These are phyloP conservation scores for Panulirus ornatus DNA, from an alignment of 1,140 invertebrate species.

Conservation along the genomic window DNA sequence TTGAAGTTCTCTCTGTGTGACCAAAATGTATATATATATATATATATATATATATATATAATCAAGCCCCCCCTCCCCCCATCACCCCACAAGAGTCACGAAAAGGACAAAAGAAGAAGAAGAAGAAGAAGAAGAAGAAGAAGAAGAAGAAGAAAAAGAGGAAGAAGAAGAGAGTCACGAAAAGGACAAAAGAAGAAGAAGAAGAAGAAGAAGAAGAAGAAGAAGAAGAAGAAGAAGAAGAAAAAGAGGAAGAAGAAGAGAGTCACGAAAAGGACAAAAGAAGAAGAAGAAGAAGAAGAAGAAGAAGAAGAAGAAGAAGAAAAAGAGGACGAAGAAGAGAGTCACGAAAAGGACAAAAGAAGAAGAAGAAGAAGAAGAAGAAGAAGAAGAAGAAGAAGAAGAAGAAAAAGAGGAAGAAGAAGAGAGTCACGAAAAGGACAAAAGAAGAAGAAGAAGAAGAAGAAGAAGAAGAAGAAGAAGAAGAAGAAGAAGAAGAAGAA, in stretches of 20 bases:
- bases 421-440: no score
- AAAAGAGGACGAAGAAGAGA: background rate
- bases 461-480: background rate
- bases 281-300: background rate
- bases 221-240: background rate
- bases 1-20: no score
- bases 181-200: background rate
- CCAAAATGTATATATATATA: no score
- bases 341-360: background rate
- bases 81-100: background rate
- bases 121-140: background rate
- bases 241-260: background rate
- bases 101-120: background rate
- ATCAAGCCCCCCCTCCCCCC: no score
- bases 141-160: background rate
- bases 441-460: background rate
- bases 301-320: background rate
- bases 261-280: background rate
- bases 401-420: background rate
- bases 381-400: background rate
- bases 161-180: background rate
- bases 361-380: background rate
- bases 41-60: no score
- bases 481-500: no score
- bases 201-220: background rate